Evolutionary conservation across 2,888 invertebrate genomes (phyloP), one percentile per base, ranked within the genome.

Genomic region (Diplazon laetatorius): DNA sequence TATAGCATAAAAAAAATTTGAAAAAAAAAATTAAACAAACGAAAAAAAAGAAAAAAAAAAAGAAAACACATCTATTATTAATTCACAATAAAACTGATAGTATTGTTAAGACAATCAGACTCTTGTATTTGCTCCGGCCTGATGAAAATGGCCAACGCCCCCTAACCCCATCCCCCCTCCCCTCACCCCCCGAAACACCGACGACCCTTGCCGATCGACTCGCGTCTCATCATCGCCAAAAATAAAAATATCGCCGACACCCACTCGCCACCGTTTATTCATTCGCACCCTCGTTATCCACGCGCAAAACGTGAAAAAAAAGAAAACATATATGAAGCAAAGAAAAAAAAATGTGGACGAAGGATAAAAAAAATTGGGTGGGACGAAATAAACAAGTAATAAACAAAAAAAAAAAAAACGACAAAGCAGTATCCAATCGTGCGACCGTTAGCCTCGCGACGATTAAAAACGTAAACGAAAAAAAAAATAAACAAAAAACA

Each of bases 41-140:
- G n/a, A n/a, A n/a, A n/a, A n/a, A n/a, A n/a, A n/a, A n/a, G n/a
- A n/a, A n/a, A n/a, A n/a, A n/a, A n/a, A n/a, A n/a, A n/a, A n/a
- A n/a, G n/a, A n/a, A n/a, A n/a, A n/a, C n/a, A n/a, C n/a, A n/a
- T n/a, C 68, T 80, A 80, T 70, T 76, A 76, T 78, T 75, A 78
- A 78, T 78, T 78, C 68, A 79, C 78, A n/a, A 76, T 83, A 78
- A 87, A 87, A 85, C 81, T 85, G 87, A 89, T 89, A 90, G 89
- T 89, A 89, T 88, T 87, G 89, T 89, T 89, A 89, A 88, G 89
- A 91, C 90, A 91, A 91, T 90, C 90, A 90, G 88, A 89, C 85
- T 86, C 86, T 87, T 85, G 86, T 75, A 78, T 87, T n/a, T 88
- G 87, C 85, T 88, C 87, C 87, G 85, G 86, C 84, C 85, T n/a